Percentiles rank a stretch among this genome's conserved stretches.
These are phyloP conservation scores for Malachius bipustulatus DNA, from an alignment of 2,888 invertebrate genomes.

Conservation along the genomic window DNA sequence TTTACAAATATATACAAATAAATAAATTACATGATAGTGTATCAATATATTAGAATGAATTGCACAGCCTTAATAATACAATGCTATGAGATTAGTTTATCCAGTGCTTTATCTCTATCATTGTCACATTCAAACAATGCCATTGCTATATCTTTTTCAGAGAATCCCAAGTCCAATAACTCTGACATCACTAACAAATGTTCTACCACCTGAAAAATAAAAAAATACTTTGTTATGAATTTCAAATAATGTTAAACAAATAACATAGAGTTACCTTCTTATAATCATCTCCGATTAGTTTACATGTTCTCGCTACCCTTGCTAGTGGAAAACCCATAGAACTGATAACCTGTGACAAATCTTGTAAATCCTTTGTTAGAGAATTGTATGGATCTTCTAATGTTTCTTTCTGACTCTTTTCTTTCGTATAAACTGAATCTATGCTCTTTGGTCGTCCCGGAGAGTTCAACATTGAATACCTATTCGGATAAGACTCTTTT, in stretches of 20 bases:
- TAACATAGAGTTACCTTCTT: slow-evolving; percentile 63
- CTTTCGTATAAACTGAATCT: slow-evolving; percentile 20
- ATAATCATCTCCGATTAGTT: slow-evolving; percentile 66
- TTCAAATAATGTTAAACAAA: slow-evolving; percentile 9
- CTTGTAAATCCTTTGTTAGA: slow-evolving; percentile 46
- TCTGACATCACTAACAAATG: slow-evolving; percentile 67
- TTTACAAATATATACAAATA: no score
- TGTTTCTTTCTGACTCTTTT: slow-evolving; percentile 19
- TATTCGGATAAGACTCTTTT: slow-evolving; percentile 5
- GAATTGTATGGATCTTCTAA: slow-evolving; percentile 34
- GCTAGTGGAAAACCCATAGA: slow-evolving; percentile 82
- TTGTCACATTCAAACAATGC: slow-evolving; percentile 67
- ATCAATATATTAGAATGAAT: no score
- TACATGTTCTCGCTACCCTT: slow-evolving; percentile 69
- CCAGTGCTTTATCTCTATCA: slow-evolving; percentile 76
- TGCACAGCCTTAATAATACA: slow-evolving; percentile 25
- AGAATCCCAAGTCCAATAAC: slow-evolving; percentile 71
- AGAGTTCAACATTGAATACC: slow-evolving; percentile 10
- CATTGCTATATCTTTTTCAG: slow-evolving; percentile 60
- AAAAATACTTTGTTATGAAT: not conserved
- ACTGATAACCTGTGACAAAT: slow-evolving; percentile 59
- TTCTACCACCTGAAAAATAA: slow-evolving; percentile 47
- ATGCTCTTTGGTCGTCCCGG: slow-evolving; percentile 21
- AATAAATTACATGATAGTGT: no score
- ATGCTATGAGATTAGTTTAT: slow-evolving; percentile 63